These are phyloP conservation scores for Apamea anceps DNA, from an alignment of 2,888 invertebrate species.

Conservation along the genomic window DNA sequence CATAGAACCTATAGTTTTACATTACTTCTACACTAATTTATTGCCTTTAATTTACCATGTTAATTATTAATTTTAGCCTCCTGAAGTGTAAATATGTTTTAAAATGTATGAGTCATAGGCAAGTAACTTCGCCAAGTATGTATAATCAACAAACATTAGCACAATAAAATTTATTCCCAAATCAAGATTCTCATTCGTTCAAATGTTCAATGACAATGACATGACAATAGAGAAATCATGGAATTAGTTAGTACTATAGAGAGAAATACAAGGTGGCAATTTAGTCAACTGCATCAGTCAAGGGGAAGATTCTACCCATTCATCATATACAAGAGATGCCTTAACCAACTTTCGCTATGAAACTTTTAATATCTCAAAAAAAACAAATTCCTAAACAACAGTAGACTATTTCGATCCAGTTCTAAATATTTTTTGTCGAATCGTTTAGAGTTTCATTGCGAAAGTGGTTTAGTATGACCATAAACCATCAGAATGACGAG, in stretches of 20 bases:
- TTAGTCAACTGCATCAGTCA: neutral
- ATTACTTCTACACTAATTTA: constrained; percentile 3
- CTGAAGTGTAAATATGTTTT: neutral
- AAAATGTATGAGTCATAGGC: constrained; percentile 33
- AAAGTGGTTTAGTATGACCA: neutral
- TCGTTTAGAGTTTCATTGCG: neutral
- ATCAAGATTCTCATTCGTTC: constrained; percentile 27
- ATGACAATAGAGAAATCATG: constrained; percentile 10
- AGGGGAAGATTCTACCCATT: neutral
- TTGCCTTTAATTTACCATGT: constrained; percentile 24
- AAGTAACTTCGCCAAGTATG: neutral
- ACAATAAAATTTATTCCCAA: neutral
- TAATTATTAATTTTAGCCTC: constrained; percentile 20
- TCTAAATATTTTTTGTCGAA: neutral
- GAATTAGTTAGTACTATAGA: neutral
- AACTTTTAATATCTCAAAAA: neutral
- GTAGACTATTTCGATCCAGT: neutral
- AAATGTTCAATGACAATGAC: constrained; percentile 24
- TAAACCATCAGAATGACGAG: neutral
- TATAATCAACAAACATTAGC: constrained; percentile 33
- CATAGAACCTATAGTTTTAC: neutral
- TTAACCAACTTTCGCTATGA: neutral
- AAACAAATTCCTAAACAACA: neutral
- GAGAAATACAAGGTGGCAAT: neutral
- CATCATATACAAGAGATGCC: neutral